Percentiles rank a stretch among this genome's conserved stretches.
These are phyloP conservation scores for Epicampocera succincta DNA, from an alignment of 2,888 invertebrate genomes.

Conservation along the genomic window DNA sequence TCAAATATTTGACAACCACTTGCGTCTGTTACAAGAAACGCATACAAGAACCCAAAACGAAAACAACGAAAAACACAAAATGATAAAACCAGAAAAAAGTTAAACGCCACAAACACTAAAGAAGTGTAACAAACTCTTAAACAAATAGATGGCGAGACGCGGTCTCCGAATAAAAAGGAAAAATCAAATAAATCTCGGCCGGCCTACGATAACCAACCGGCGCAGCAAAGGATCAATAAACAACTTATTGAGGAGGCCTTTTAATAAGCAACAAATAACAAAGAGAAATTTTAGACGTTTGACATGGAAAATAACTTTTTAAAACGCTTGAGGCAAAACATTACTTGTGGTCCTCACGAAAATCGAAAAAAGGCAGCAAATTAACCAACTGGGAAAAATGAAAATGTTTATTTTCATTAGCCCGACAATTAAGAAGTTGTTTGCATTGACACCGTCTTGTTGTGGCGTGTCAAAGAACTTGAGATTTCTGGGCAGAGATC, in stretches of 20 bases:
- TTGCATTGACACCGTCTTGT: slow-evolving; percentile 53
- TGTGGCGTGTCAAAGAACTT: slow-evolving; percentile 58
- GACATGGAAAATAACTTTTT: slow-evolving; percentile 10
- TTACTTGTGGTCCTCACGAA: slow-evolving; percentile 3
- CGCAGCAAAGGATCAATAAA: slow-evolving; percentile 45
- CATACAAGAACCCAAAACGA: background rate
- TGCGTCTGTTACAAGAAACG: slow-evolving; percentile 6
- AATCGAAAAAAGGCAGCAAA: background rate
- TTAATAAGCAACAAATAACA: slow-evolving; percentile 23
- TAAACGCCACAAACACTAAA: slow-evolving; percentile 4
- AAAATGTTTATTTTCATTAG: background rate
- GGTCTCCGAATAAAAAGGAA: slow-evolving; percentile 10
- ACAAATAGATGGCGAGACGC: background rate
- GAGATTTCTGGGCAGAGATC: slow-evolving; percentile 24
- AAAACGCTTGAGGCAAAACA: slow-evolving; percentile 26
- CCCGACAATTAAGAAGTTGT: slow-evolving; percentile 41
- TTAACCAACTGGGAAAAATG: background rate
- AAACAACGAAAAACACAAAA: slow-evolving; percentile 28
- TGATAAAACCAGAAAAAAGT: slow-evolving; percentile 8
- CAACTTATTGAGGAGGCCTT: slow-evolving; percentile 43
- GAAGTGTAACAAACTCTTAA: slow-evolving; percentile 51
- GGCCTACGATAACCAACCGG: slow-evolving; percentile 44
- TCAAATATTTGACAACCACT: slow-evolving; percentile 60
- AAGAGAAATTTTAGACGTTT: slow-evolving; percentile 25
- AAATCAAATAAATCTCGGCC: slow-evolving; percentile 57